Percentiles rank a stretch among this genome's conserved stretches.
Conservation (phyloP, 2,113 vertebrate genomes). For the Takifugu flavidus region DNA sequence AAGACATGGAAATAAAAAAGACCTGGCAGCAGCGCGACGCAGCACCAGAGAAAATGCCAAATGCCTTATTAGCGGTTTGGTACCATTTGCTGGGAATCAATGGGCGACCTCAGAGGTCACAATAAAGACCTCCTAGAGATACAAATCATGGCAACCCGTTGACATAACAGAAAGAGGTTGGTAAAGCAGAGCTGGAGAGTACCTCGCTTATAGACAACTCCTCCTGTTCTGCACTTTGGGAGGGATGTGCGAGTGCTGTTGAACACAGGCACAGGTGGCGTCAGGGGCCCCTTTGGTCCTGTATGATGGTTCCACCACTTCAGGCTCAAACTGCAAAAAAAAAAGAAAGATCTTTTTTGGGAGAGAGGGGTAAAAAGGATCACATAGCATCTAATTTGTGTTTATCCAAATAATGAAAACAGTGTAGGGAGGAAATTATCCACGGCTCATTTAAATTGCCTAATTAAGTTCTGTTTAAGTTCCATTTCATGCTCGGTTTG, state of each 20-base stretch:
- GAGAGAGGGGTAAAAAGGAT: too few relatives aligned
- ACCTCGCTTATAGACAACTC: constrained; percentile 41
- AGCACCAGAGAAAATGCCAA: constrained; percentile 71
- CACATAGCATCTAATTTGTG: not conserved
- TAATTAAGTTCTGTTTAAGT: too few relatives aligned
- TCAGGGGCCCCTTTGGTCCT: constrained; percentile 41
- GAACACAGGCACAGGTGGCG: constrained; percentile 43
- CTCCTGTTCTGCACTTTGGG: constrained; percentile 58
- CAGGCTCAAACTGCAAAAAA: constrained; percentile 11
- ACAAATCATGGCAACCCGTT: constrained; percentile 55
- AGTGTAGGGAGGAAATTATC: too few relatives aligned
- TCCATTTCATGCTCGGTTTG: too few relatives aligned
- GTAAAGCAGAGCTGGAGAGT: constrained; percentile 30
- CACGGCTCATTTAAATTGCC: too few relatives aligned
- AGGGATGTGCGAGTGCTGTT: constrained; percentile 48
- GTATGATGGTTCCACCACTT: constrained; percentile 30
- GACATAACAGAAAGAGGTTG: constrained; percentile 23
- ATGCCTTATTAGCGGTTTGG: constrained; percentile 75
- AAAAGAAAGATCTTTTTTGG: not conserved
- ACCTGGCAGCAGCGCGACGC: constrained; percentile 33
- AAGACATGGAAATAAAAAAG: constrained; percentile 41
- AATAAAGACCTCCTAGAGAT: constrained; percentile 57
- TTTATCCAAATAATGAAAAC: not conserved
- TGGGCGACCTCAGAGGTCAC: constrained; percentile 63
- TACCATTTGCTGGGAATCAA: constrained; percentile 64